Percentiles rank a stretch among this genome's conserved stretches.
Conservation (phyloP, 2,797 vertebrate species). For the Propithecus perrieri region DNA sequence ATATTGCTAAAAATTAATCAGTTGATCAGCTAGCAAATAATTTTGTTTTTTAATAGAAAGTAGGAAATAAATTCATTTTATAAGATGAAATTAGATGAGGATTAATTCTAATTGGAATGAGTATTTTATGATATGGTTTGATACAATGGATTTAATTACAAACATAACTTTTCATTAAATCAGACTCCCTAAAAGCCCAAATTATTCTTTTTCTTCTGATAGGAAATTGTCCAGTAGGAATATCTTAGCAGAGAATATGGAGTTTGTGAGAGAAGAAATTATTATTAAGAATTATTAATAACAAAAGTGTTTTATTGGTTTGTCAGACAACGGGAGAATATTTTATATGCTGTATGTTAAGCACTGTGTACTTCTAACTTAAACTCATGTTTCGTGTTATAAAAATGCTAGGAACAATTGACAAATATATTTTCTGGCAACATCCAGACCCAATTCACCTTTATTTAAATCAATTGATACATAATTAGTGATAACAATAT, state of each 20-base stretch:
- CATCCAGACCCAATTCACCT: neutral
- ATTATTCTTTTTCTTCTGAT: conserved; percentile 11
- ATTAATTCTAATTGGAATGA: conserved; percentile 36
- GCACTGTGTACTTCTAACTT: neutral
- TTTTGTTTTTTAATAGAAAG: conserved; percentile 32
- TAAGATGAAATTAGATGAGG: conserved; percentile 5
- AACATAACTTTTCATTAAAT: conserved; percentile 53
- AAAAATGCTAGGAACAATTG: neutral
- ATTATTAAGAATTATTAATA: neutral
- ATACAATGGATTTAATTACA: conserved; percentile 15
- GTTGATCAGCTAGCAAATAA: neutral
- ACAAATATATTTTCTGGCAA: neutral
- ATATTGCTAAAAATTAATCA: conserved; percentile 9
- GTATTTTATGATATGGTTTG: conserved; percentile 48
- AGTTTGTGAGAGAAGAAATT: neutral
- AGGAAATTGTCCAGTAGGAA: conserved; percentile 6
- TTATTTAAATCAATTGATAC: neutral
- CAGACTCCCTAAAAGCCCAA: neutral
- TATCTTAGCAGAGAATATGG: neutral
- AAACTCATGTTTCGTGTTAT: neutral
- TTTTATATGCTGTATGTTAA: neutral
- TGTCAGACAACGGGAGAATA: neutral
- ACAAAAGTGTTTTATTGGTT: neutral
- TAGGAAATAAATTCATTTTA: conserved; percentile 24
- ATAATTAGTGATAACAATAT: neutral